Base-by-base conservation (phyloP, 2,888 invertebrate species). In the Mantis religiosa region DNA sequence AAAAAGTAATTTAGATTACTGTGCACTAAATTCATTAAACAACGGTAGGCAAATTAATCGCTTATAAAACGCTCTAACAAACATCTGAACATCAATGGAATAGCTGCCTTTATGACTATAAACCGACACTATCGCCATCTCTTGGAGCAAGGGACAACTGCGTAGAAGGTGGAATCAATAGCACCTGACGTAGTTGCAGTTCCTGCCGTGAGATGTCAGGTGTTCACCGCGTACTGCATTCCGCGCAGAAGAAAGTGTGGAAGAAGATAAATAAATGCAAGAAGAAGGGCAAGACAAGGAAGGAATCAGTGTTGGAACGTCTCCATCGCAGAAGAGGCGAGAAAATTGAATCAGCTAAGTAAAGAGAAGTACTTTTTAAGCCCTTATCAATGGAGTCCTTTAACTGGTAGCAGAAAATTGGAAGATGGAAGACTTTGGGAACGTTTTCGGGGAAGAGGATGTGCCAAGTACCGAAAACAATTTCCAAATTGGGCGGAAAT, bases 261-360 rank as follows among this genome's bases (percentile, higher is more conserved):
- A 41, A 41, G 54, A 20, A 71, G 54, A 71, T 71, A 71, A 54
- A 54, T 54, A 54, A 71, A 25, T 71, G 54, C 54, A 71, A 71
- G 41, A 41, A 28, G 82, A 20, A 71, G 54, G 54, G 25, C 1
- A n/a, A 20, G 34, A 25, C 12, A 28, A 86, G 41, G 41, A 41
- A 41, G 28, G 30, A 87, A 85, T 41, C 34, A 20, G 82, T 87
- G 41, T 34, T 82, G 87, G 87, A 87, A 82, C 9, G 28, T n/a
- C 34, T 34, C 82, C 82, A 82, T 82, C 82, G 81, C 1, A 4
- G 54, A 20, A 54, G 20, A 81, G 82, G 25, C 9, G 30, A 34
- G 87, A 87, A 87, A 87, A 87, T 87, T 87, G 87, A 87, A 87
- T 87, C 87, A 87, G 82, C 82, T 87, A 86, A 86, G 86, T 86